Evolutionary conservation across 2,797 vertebrate genomes (phyloP).

Genomic region (Diplodus sargus): DNA sequence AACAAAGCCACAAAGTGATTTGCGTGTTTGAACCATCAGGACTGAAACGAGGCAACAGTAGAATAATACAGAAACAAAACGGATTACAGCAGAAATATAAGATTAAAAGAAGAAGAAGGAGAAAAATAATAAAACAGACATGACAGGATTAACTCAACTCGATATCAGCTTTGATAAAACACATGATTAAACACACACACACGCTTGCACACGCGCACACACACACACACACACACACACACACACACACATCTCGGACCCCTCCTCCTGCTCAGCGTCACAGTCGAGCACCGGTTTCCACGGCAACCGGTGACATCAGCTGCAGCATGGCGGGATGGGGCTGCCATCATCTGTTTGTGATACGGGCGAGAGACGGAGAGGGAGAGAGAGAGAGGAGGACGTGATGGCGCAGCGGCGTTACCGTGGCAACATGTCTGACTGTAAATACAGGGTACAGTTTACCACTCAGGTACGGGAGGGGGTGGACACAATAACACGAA

Average conservation of each 20-base stretch:
- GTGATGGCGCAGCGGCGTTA: slow-evolving; percentile 73
- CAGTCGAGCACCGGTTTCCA: slow-evolving; percentile 75
- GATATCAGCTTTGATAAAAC: neutral
- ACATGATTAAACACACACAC: neutral
- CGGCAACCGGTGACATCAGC: slow-evolving; percentile 83
- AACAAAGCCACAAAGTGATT: too few species aligned
- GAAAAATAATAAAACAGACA: neutral
- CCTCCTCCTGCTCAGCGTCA: slow-evolving; percentile 60
- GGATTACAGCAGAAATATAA: neutral
- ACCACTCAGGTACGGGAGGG: neutral
- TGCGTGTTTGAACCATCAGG: neutral
- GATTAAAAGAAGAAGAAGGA: neutral
- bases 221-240: slow-evolving; percentile 21
- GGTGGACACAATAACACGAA: neutral
- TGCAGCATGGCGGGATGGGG: slow-evolving; percentile 62
- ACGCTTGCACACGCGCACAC: slow-evolving; percentile 17
- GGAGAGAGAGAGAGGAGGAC: slow-evolving; percentile 7
- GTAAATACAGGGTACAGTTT: neutral
- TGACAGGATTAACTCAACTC: neutral
- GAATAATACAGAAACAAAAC: too few species aligned
- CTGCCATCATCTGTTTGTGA: slow-evolving; percentile 77
- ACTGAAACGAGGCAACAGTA: too few species aligned
- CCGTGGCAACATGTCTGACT: slow-evolving; percentile 80
- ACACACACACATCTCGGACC: slow-evolving; percentile 1
- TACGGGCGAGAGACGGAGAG: slow-evolving; percentile 5